Evolutionary conservation across 1,140 invertebrate genomes (phyloP).

Genomic region (Drosophila bocqueti): DNA sequence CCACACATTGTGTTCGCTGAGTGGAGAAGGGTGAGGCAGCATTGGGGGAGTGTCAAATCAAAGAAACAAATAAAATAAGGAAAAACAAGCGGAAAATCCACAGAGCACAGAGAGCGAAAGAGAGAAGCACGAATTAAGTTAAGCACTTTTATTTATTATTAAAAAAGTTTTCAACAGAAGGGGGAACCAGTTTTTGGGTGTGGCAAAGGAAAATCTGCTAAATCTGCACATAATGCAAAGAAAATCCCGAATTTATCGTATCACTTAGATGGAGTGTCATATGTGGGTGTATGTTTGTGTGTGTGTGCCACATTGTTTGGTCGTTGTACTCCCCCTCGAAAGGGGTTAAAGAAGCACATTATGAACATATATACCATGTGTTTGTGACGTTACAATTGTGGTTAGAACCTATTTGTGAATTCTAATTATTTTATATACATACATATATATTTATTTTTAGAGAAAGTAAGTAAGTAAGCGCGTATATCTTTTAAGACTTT

Average conservation of each 20-base stretch:
- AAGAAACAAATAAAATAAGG: conserved; percentile 77
- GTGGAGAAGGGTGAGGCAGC: neutral
- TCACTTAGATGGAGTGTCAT: conserved; percentile 75
- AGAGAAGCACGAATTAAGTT: conserved; percentile 74
- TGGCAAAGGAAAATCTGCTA: conserved; percentile 50
- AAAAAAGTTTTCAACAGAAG: conserved; percentile 70
- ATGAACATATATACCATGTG: conserved; percentile 44
- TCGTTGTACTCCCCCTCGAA: conserved; percentile 14
- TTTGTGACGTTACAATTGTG: conserved; percentile 5
- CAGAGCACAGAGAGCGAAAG: conserved; percentile 11
- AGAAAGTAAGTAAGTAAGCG: no score
- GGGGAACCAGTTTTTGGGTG: conserved; percentile 32
- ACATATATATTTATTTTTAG: no score
- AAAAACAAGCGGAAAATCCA: conserved; percentile 43
- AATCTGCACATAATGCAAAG: conserved; percentile 81
- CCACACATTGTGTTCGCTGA: conserved; percentile 45
- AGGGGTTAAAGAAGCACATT: conserved; percentile 74
- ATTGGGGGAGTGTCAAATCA: conserved; percentile 60
- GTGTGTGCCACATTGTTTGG: conserved; percentile 13
- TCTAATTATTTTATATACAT: neutral
- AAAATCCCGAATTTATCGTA: conserved; percentile 81
- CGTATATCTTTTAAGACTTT: no score
- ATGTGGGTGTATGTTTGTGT: conserved; percentile 15
- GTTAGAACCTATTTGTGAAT: neutral
- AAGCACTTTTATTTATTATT: conserved; percentile 83